Base-by-base conservation (phyloP, 37 sponge, comb jelly and placozoan species). In the Dysidea cf. avara region DNA sequence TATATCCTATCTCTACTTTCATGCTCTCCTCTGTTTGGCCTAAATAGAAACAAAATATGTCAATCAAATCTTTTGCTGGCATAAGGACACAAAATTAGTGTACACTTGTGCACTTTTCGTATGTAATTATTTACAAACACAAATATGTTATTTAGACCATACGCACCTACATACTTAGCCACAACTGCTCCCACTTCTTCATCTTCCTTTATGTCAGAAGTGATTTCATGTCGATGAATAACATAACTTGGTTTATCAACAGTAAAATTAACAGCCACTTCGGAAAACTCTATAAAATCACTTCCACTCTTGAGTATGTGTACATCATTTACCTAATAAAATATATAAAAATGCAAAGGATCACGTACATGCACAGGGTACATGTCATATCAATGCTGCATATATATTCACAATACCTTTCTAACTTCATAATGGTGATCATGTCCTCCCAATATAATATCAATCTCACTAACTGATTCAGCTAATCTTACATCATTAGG, bases 381-480 rank as follows among this genome's bases (percentile, higher is more conserved):
- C n/a, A n/a, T n/a, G n/a, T n/a, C n/a, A n/a, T n/a, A n/a, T n/a
- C n/a, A n/a, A n/a, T n/a, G n/a, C n/a, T n/a, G n/a, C n/a, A n/a
- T n/a, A 28, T 16, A 12, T 58, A 18, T 24, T 7, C 5, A 35
- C 35, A 37, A 12, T 30, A 81, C 85, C 85, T 56, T 18, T 50
- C 65, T 59, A 34, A 38, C 68, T 33, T 79, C 83, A 53, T 92
- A 92, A 72, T 86, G 74, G 62, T 92, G 92, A 64, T 92, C 87
- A 47, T 86, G 92, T 0, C 92, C 92, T 59, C 92, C 92, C 28
- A 92, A 71, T 25, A 92, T 69, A 29, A 92, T 58, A 59, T 92
- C 80, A 6, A 87, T 28, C 31, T 83, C 79, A 3, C 63, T 62
- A 6, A 82, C 81, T 18, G 63, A 68, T 18, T 54, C 64, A 0